These are phyloP conservation scores for Channallabes apus DNA, from an alignment of 2,797 vertebrate genomes.

Conservation along the genomic window DNA sequence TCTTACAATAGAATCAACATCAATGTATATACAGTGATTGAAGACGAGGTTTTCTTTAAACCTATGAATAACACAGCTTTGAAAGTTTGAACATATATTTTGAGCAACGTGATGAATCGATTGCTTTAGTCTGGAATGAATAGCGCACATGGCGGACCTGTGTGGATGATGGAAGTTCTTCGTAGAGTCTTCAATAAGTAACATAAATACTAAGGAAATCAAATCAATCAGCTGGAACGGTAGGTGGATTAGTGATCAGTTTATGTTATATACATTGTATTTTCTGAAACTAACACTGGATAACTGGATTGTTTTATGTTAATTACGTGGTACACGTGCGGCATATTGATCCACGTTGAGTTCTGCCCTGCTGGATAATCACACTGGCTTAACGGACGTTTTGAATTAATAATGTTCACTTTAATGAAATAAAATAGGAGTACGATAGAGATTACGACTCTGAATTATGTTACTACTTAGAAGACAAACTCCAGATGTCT, in stretches of 20 bases:
- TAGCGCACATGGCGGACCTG: conserved; percentile 17
- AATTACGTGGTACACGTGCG: conserved; percentile 28
- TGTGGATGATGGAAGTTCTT: conserved; percentile 8
- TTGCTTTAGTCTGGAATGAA: conserved; percentile 8
- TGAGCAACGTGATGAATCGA: not conserved
- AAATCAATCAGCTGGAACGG: not conserved
- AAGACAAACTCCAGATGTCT: not conserved
- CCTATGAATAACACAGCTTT: not conserved
- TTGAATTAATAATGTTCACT: not conserved
- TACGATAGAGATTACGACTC: not conserved
- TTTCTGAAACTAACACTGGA: not conserved
- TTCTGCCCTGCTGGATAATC: not conserved
- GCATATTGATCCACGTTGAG: not conserved
- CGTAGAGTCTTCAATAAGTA: not conserved
- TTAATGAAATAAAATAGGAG: not conserved
- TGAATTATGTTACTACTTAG: not conserved
- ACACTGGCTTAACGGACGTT: not conserved
- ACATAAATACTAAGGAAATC: not conserved
- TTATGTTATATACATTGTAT: not conserved
- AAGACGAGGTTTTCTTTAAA: not conserved
- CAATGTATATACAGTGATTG: not conserved
- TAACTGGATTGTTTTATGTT: not conserved
- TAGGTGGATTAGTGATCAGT: not conserved
- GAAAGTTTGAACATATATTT: not conserved
- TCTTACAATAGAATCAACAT: not conserved